Evolutionary conservation across 2,797 vertebrate genomes (phyloP), one percentile per base, ranked within the genome.

Genomic region (Enteromius fasciolatus): DNA sequence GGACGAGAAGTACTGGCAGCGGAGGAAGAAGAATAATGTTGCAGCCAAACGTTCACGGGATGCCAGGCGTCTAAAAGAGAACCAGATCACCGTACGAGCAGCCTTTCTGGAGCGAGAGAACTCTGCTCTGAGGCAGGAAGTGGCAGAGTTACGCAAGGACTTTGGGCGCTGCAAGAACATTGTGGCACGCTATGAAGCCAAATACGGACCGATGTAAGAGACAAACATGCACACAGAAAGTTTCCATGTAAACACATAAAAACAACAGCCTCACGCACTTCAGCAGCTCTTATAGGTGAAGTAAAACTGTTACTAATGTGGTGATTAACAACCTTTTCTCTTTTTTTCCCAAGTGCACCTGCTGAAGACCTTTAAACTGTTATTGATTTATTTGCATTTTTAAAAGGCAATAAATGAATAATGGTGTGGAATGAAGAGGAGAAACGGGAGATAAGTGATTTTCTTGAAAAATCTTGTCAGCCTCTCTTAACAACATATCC

Each of bases 81-180:
- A 99, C 86, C 98, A 99, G 94, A 99, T 99, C 93, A 97, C 97
- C 0, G 97, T 99, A 82, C 94, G 98, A 78, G 97, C 98, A 0
- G 96, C 97, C 44, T 99, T 99, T 89, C 94, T 99, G 63, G 97
- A 99, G 94, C 96, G 96, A 0, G 98, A 99, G 92, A 99, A 99
- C 64, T 86, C 93, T 0, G 98, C 94, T 31, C 92, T 99, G 92
- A 93, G 97, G 86, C 93, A 94, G 63, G 97, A 99, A 91, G 97
- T 99, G 4, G 96, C 95, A 0, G 97, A 99, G 84, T 92, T 99
- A n/a, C 95, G 97, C 90, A 97, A 97, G 91, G 97, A 98, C 76
- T 95, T 96, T 87, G 92, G 95, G 85, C 94, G 93, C 82, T 97
- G 90, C 95, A 97, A 96, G 93, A 97, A 93, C 86, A 88, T 95